phyloP scores from a whole-genome alignment of 2,113 vertebrate species.

The Dasyurus viverrinus region DNA sequence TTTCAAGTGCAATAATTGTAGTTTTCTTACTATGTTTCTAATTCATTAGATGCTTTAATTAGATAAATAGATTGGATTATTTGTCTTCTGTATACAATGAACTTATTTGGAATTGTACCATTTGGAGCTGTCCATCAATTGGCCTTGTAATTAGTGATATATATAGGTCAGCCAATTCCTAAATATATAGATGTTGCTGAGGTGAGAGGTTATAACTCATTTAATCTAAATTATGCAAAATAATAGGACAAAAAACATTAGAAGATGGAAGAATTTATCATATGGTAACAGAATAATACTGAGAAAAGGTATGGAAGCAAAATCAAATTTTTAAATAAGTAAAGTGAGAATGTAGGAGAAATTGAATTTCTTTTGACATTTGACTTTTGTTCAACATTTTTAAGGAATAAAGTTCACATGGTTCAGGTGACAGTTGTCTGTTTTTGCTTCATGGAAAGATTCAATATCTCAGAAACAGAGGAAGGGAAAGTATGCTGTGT shows the following conservation, averaged over 20 bases:
- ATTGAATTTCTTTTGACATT: conserved; percentile 48
- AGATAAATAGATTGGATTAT: neutral
- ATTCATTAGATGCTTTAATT: conserved; percentile 4
- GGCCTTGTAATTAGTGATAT: neutral
- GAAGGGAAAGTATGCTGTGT: conserved; percentile 52
- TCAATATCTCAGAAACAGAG: conserved; percentile 72
- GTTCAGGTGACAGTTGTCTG: conserved; percentile 43
- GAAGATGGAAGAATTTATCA: neutral
- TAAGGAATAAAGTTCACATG: conserved; percentile 46
- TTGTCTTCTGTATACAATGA: neutral
- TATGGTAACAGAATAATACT: neutral
- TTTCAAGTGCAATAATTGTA: neutral
- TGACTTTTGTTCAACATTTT: conserved; percentile 63
- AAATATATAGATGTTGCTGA: conserved; percentile 57
- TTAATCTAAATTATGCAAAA: neutral
- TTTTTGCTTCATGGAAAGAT: conserved; percentile 73
- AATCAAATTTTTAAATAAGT: neutral
- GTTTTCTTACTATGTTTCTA: neutral
- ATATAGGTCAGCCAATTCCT: conserved; percentile 51
- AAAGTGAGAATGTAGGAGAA: neutral
- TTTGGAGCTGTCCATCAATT: neutral
- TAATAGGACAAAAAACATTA: neutral
- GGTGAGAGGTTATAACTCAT: conserved; percentile 28
- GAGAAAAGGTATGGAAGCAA: neutral
- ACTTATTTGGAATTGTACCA: neutral